Base-by-base conservation (phyloP, 2,888 invertebrate genomes). In the Perizoma flavofasciatum region DNA sequence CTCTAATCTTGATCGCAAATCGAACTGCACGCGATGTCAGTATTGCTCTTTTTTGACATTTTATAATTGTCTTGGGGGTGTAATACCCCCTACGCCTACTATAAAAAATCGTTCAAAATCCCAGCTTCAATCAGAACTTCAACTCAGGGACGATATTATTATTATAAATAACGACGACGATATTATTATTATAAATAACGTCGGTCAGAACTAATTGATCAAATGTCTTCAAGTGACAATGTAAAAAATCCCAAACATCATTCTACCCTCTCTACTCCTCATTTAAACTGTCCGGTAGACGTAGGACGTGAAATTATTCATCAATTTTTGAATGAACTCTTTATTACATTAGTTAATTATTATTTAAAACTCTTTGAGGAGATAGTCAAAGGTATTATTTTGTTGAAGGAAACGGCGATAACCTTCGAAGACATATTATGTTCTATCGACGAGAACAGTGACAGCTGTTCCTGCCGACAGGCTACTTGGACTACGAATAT, bases 341-440 rank as follows among this genome's bases (percentile, higher is more conserved):
- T 55, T 49, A 55, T 48, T 37, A 33, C 45, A 45, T 32, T 62
- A 37, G 45, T 62, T 4, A 58, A 62, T 5, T 58, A 62, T 39
- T 62, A 49, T 45, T 52, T 62, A 33, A 45, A 55, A 55, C 33
- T 52, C 6, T 62, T 62, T 52, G 62, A 55, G 5, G 58, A 62
- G 40, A 62, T 62, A 55, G 33, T 55, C 10, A 58, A 62, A 22
- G 55, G 48, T 46, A 41, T 62, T 11, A 52, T 55, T 32, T 45
- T 59, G 9, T 49, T 62, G 10, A 62, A 55, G 43, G 51, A 57
- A 9, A 55, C 58, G n/a, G 62, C 58, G 6, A 51, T 62, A 11
- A 52, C 58, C 22, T 48, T 62, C 37, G 55, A 62, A 35, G 62
- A 62, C 6, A 59, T 62, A 22, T 22, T 22, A 41, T 62, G 51